Evolutionary conservation across 2,797 vertebrate species (phyloP), one percentile per base, ranked within the genome.

Genomic region (Cephalopachus bancanus): DNA sequence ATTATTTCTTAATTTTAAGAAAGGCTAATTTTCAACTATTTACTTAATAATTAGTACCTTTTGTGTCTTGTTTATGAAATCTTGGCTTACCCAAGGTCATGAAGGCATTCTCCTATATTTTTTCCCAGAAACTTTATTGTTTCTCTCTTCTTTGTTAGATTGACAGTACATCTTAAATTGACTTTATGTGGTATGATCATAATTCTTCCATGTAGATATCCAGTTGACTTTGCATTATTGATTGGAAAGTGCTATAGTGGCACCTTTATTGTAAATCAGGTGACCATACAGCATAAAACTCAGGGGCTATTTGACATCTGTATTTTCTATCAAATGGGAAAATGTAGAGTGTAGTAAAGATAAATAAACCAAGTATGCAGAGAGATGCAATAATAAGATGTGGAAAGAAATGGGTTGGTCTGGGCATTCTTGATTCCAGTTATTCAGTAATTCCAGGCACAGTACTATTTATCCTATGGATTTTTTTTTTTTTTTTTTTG

Each of bases 1-100:
- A 20, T 16, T 62, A 90, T 44, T 93, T 81, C 33, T 62, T 85
- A 83, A 57, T 85, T 89, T 90, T 90, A 67, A 93, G 65, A 44
- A 81, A 75, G 53, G 93, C 24, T 90, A n/a, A 10, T 28, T 85
- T 74, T 51, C 20, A 89, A 6, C 0, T 1, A 62, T 93, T 75
- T 94, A 28, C 28, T 76, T 90, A 76, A 24, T 71, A 90, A 62
- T 87, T 69, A 55, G 28, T 62, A 62, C 4, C n/a, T 69, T 93
- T 53, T 81, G 4, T 81, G 33, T 74, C 37, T 85, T 59, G 20
- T 60, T 85, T 55, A 85, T 19, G 79, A 92, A 60, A 78, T 30
- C 5, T 67, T 79, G 65, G 57, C 51, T 15, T 53, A 83, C 3
- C 28, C 17, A 83, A 62, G 19, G 14, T 55, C 81, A 1, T 44